Evolutionary conservation across 2,888 invertebrate genomes (phyloP).

Genomic region (Xylota sylvarum): DNA sequence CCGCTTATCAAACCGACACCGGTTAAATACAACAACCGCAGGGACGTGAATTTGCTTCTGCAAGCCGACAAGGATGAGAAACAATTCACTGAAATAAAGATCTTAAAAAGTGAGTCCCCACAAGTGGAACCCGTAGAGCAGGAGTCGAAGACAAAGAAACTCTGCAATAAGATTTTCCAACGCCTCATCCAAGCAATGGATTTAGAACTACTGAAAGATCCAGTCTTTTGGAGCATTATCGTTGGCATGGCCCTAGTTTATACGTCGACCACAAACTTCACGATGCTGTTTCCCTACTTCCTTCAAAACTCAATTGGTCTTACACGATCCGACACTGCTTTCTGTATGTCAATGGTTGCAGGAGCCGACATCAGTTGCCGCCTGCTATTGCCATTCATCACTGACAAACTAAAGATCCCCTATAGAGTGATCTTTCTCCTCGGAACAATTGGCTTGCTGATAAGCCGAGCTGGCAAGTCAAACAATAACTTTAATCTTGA

Average conservation of each 20-base stretch:
- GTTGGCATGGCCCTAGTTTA: constrained; percentile 89
- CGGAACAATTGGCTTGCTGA: constrained; percentile 87
- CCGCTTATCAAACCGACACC: constrained; percentile 85
- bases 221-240: constrained; percentile 88
- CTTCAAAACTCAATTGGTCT: constrained; percentile 84
- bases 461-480: constrained; percentile 81
- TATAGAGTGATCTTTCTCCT: constrained; percentile 88
- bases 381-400: constrained; percentile 87
- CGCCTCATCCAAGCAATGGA: constrained; percentile 86
- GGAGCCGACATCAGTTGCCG: constrained; percentile 89
- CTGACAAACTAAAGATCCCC: constrained; percentile 87
- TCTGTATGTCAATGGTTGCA: constrained; percentile 90
- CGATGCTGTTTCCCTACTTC: constrained; percentile 89
- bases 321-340: constrained; percentile 86
- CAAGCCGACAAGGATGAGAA: constrained; percentile 77
- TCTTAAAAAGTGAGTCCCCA: constrained; percentile 47
- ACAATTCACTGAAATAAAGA: constrained; percentile 69
- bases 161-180: constrained; percentile 80
- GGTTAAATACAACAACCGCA: constrained; percentile 82
- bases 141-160: constrained; percentile 62
- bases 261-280: constrained; percentile 89
- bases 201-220: constrained; percentile 87
- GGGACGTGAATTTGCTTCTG: constrained; percentile 80
- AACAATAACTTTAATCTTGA: neutral
- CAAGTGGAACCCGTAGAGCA: constrained; percentile 9